Evolutionary conservation across 2,797 vertebrate genomes (phyloP), one percentile per base, ranked within the genome.

Genomic region (Microctenopoma lineatum): DNA sequence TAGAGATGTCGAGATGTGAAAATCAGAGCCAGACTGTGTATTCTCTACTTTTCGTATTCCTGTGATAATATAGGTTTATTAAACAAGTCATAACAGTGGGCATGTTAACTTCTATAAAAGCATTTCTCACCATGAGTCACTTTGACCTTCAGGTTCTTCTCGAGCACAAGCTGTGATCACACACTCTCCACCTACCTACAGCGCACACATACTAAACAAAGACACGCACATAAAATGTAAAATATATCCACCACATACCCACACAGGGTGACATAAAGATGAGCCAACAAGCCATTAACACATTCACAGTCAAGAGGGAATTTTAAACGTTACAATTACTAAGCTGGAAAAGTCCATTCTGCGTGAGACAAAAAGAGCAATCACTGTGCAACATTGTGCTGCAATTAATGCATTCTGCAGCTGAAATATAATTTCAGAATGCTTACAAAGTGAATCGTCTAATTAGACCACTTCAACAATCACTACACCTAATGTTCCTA

Each of bases 21-120:
- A 80, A 72, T 80, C 61, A 57, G 59, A 70, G 16, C 38, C 34
- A 59, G 14, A 4, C 54, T 81, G 59, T 87, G 81, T 68, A 58
- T 61, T 57, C 66, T 67, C 27, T 2, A 25, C 50, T 77, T 81
- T 68, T 74, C 5, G 51, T 73, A 66, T 66, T 56, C 41, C 26
- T 72, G 27, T 38, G 7, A 79, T 84, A 76, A 73, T 64, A 46
- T 51, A 36, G 57, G 79, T 68, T 26, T 79, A 56, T 72, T 59
- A 59, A 73, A 65, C 27, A 21, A 68, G 54, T 46, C 18, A 4
- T 42, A 55, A 61, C 59, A 78, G 54, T 61, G 46, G 27, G 11
- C 66, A 38, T 25, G 13, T 70, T 32, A 44, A 41, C 26, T 16
- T 66, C 42, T 47, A 4, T 57, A 11, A 74, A 68, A 57, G 27